Base-by-base conservation (phyloP, 2,797 vertebrate genomes). In the Sparidentex hasta region DNA sequence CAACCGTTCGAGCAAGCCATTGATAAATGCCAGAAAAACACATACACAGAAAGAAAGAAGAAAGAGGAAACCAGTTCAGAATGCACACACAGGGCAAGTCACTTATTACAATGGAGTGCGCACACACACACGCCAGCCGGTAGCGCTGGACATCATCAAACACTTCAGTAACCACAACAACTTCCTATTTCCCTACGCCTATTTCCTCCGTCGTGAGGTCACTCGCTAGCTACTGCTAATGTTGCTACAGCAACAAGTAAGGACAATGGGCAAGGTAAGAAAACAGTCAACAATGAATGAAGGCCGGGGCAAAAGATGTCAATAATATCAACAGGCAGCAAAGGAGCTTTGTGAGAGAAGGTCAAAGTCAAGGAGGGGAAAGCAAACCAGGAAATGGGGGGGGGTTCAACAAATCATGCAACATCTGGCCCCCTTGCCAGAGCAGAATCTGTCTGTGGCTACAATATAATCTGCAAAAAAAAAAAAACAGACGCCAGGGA, bases 151-250 rank as follows among this genome's bases (percentile, higher is more conserved):
- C 86, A 90, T 93, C 86, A 91, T 95, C 93, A 94, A 92, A 89
- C 87, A 88, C 89, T 92, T 92, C 78, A 89, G 90, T 85, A 90
- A 94, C 93, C 91, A 92, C 94, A 95, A 95, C 94, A 94, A 96
- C 95, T 96, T 96, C 95, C 95, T 89, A 81, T 95, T 95, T 90
- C 91, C 85, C 83, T 89, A 79, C 84, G 78, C 48, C 75, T 57
- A 92, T 92, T 96, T 96, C 94, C 95, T 94, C 90, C 85, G 87
- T 73, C 50, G 48, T 54, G 71, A 75, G 81, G 46, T 89, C 57
- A 68, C 55, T 86, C 25, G 9, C 62, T 84, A 86, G 65, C 78
- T 83, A 70, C 79, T 54, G 73, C 77, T 78, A 57, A 62, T 23
- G 58, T 85, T 47, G 7, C 82, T 71, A 77, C 25, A 3, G 76